These are phyloP conservation scores for Amiota minor DNA, from an alignment of 2,888 invertebrate genomes.

Conservation along the genomic window DNA sequence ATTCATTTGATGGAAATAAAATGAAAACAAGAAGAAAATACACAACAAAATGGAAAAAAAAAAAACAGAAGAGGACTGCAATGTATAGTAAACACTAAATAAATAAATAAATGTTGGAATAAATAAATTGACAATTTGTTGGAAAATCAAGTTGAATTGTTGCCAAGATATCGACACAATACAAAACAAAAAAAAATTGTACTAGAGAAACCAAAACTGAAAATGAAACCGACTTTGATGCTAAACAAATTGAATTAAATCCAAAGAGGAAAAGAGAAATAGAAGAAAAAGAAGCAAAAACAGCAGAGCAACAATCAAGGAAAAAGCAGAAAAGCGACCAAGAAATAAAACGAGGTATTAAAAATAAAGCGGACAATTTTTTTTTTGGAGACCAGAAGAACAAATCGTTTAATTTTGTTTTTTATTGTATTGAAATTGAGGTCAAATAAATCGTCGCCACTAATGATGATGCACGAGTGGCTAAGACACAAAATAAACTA, in stretches of 20 bases:
- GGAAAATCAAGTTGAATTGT: neutral
- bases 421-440: conserved; percentile 30
- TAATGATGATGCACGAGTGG: conserved; percentile 26
- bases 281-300: conserved; percentile 1
- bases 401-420: conserved; percentile 25
- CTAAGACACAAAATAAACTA: neutral
- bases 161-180: neutral
- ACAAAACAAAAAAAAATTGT: neutral
- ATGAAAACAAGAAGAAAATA: neutral
- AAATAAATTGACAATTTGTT: conserved; percentile 6
- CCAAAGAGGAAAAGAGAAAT: conserved; percentile 25
- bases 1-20: neutral
- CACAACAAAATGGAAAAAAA: neutral
- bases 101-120: conserved; percentile 10
- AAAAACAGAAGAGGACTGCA: neutral
- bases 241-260: conserved; percentile 40
- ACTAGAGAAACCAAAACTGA: neutral
- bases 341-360: neutral
- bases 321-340: neutral
- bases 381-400: too few species aligned
- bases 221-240: conserved; percentile 31
- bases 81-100: neutral
- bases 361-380: neutral
- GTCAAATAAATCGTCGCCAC: conserved; percentile 30
- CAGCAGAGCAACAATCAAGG: conserved; percentile 38